phyloP scores from a whole-genome alignment of 2,888 invertebrate species.

The Agrotis segetum region DNA sequence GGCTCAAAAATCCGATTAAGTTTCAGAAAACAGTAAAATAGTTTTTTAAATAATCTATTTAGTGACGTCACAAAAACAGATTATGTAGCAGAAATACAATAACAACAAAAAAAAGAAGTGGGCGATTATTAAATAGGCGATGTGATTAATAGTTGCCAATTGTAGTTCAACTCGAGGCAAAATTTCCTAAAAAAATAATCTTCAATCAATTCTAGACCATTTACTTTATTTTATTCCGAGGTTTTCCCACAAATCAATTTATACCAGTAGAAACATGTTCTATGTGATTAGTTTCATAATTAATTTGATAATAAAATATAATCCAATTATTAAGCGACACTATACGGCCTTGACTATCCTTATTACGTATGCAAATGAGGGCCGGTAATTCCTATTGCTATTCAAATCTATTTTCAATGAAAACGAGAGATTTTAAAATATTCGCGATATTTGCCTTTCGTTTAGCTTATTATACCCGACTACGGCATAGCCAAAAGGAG shows the following conservation, averaged over 20 bases:
- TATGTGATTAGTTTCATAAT: slow-evolving; percentile 18
- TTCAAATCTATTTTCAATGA: slow-evolving; percentile 14
- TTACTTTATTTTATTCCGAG: background rate
- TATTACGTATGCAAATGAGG: slow-evolving; percentile 46
- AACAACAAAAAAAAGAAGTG: too few species aligned
- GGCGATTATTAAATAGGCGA: too few species aligned
- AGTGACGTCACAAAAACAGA: too few species aligned
- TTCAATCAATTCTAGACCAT: background rate
- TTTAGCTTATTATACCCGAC: background rate
- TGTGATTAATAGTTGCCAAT: too few species aligned
- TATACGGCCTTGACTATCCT: slow-evolving; percentile 20
- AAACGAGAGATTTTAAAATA: slow-evolving; percentile 12
- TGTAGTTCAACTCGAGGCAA: too few species aligned
- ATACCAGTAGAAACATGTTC: slow-evolving; percentile 2
- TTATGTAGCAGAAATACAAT: too few species aligned
- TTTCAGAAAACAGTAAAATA: too few species aligned
- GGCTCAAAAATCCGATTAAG: too few species aligned
- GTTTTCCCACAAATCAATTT: slow-evolving; percentile 6
- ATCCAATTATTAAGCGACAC: slow-evolving; percentile 22
- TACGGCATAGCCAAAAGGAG: too few species aligned
- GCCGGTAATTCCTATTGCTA: slow-evolving; percentile 20
- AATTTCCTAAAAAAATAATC: too few species aligned
- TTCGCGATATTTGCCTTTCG: background rate
- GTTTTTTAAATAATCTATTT: too few species aligned
- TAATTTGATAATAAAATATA: slow-evolving; percentile 27